A percentile compares a stretch with the other conserved stretches of the same genome.
phyloP scores from a whole-genome alignment of 2,888 invertebrate species.

The Leptinotarsa rubiginosa region DNA sequence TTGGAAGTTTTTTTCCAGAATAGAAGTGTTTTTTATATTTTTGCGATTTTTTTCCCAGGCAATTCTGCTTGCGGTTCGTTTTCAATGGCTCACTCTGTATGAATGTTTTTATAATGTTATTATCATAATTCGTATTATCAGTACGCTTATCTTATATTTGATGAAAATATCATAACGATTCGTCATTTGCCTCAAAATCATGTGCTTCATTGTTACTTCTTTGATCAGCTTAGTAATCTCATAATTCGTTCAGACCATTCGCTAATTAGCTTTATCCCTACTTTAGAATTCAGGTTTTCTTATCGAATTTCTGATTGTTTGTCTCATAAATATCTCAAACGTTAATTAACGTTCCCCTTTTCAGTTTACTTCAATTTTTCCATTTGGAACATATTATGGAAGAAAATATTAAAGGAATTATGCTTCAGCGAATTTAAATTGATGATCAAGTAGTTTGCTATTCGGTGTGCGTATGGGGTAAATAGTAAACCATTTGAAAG shows the following conservation, averaged over 20 bases:
- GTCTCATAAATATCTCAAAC: conserved; percentile 4
- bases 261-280: neutral
- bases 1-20: no score
- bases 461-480: neutral
- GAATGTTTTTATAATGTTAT: no score
- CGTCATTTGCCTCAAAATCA: no score
- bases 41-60: no score
- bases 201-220: no score
- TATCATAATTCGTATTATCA: no score
- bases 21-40: no score
- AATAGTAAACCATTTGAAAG: neutral
- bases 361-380: neutral
- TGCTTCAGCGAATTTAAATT: neutral
- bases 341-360: conserved; percentile 1
- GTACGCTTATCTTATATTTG: no score
- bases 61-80: no score
- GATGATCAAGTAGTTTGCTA: neutral
- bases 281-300: neutral
- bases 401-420: conserved; percentile 13
- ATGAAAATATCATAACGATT: no score
- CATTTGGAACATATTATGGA: neutral
- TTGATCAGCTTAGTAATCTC: neutral
- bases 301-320: neutral
- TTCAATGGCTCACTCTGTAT: no score
- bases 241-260: neutral